Evolutionary conservation across 2,113 vertebrate genomes (phyloP).

Genomic region (Neoarius graeffei): DNA sequence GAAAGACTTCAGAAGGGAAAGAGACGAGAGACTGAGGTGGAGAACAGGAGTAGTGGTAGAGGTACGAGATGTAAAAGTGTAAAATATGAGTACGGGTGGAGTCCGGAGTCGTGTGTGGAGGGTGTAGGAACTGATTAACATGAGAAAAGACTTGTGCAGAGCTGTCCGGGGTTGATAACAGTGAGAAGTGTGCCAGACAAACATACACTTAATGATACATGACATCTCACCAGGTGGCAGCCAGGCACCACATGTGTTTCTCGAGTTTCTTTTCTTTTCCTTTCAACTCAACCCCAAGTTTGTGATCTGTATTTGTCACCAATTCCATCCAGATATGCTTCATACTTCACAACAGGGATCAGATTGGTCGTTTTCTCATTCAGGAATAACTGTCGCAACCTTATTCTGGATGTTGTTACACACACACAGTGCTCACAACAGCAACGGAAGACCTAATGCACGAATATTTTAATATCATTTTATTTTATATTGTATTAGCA

Average conservation of each 20-base stretch:
- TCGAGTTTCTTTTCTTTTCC: constrained; percentile 17
- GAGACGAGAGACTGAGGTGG: background rate
- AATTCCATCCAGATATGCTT: background rate
- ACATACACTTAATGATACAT: constrained; percentile 58
- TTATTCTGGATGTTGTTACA: background rate
- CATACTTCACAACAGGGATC: background rate
- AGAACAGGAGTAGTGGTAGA: background rate
- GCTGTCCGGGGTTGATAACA: constrained; percentile 52
- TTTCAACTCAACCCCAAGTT: background rate
- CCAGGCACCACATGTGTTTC: constrained; percentile 46
- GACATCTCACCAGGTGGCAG: constrained; percentile 58
- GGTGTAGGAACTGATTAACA: constrained; percentile 48
- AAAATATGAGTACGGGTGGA: background rate
- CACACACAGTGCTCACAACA: background rate
- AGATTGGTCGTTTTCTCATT: background rate
- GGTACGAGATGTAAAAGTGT: constrained; percentile 12
- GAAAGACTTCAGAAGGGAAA: background rate
- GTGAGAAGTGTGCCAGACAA: constrained; percentile 55
- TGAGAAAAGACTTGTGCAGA: constrained; percentile 51
- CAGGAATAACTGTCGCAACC: background rate
- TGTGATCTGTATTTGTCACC: background rate
- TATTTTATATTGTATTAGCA: constrained; percentile 40
- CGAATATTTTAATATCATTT: constrained; percentile 54
- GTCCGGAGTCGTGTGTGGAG: background rate
- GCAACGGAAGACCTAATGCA: constrained; percentile 25